Evolutionary conservation across 2,113 vertebrate genomes (phyloP).

Genomic region (Onychorhynchus coronatus): DNA sequence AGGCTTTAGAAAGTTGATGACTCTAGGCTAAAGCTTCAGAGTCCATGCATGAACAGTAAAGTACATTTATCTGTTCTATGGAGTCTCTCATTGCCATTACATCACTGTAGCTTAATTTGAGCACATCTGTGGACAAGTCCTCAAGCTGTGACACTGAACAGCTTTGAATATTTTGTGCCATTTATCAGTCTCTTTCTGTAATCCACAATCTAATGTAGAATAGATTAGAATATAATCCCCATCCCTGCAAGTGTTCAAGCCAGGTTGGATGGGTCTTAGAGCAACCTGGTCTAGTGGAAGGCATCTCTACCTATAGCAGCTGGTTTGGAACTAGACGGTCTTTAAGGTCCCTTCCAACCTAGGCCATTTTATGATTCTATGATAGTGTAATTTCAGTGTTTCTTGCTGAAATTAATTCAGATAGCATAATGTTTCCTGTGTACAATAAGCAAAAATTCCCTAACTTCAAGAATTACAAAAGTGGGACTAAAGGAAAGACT

Average conservation of each 20-base stretch:
- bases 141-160: not conserved
- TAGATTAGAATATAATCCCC: not conserved
- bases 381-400: not conserved
- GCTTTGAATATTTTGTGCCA: not conserved
- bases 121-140: not conserved
- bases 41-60: not conserved
- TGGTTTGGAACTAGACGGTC: not conserved
- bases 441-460: not conserved
- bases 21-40: not conserved
- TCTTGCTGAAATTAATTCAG: not conserved
- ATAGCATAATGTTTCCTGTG: rapidly evolving
- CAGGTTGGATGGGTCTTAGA: not conserved
- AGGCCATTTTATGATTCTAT: not conserved
- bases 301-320: not conserved
- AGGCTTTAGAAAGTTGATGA: not conserved
- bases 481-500: not conserved
- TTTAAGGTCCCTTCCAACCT: not conserved
- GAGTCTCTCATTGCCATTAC: not conserved
- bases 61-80: not conserved
- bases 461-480: not conserved
- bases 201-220: not conserved
- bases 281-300: not conserved
- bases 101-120: not conserved
- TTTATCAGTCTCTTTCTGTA: not conserved
- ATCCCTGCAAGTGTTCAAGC: not conserved